Evolutionary conservation across 2,797 vertebrate genomes (phyloP), one percentile per base, ranked within the genome.

Genomic region (Graptemys geographica): DNA sequence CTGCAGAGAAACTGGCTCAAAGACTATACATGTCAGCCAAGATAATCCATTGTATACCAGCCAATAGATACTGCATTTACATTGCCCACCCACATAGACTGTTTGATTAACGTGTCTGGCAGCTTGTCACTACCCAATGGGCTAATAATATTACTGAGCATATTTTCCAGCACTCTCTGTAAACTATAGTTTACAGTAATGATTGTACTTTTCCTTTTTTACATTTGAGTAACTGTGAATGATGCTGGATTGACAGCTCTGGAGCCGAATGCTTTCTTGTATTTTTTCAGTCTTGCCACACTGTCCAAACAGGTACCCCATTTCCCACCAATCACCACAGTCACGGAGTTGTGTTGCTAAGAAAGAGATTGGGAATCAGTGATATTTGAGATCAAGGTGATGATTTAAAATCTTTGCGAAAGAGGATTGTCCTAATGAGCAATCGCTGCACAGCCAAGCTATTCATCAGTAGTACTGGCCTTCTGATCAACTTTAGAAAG

Each of bases 81-180:
- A 82, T 84, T 83, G 47, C 95, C 89, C 84, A 56, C 84, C 96
- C 81, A 90, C 86, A 25, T 83, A 62, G 21, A 9, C n/a, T 27
- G 25, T 57, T 57, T 41, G 44, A 84, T 89, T 74, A 92, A 89
- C 65, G 11, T 11, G 52, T 93, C 74, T 78, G 74, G 25, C 74
- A 31, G 44, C 74, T 78, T 78, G 74, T 78, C 15, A 15, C 44
- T 9, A 78, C 7, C 25, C 25, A 78, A 31, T 28, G 41, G 74
- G 12, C 74, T 78, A 78, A 47, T 31, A 78, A 78, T 47, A 31
- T 41, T 44, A 12, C 41, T 41, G 65, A 87, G 19, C 0, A 0
- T 87, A 81, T 72, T 94, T 93, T 79, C 88, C 93, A 95, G 93
- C 52, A 88, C 84, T 11, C 47, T 86, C 16, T 86, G 79, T 15